Base-by-base conservation (phyloP, 2,113 vertebrate species). In the Ondatra zibethicus region DNA sequence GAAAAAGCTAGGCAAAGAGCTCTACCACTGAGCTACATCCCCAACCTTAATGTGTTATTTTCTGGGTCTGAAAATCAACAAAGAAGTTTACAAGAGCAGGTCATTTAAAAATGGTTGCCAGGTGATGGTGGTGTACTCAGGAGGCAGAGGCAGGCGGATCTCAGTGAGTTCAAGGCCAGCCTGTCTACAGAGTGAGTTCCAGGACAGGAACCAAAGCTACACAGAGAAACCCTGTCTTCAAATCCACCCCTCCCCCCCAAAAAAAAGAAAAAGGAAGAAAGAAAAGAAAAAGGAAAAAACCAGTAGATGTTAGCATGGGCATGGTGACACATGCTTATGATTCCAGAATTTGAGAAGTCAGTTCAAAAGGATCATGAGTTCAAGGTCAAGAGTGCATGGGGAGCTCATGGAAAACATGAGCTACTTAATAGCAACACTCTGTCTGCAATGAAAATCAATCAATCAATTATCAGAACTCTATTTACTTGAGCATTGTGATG, bases 231-330 rank as follows among this genome's bases (percentile, higher is more conserved):
- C 55, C 17, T 58, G 17, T 58, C 17, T 58, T 17, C 55, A 55
- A 55, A 55, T 19, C 2, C 55, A 55, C 12, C 2, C 55, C 55
- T 14, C 4, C 55, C 12, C 16, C 17, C 45, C 45, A 47, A 47
- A 47, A 5, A 17, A 47, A 58, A 58, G 55, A 19, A 52, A 52
- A 52, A 12, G 13, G 13, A 52, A 6, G 12, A 55, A 55, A 55
- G 6, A 58, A 5, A 7, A 1, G 7, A 21, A 16, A 21, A 58
- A 0, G 7, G 5, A 58, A 19, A 55, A 16, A 3, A 55, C 52
- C 52, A 55, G 58, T 6, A 63, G 31, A 36, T 47, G 31, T 14
- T 70, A n/a, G 6, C 45, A 68, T 70, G 21, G 31, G 0, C 45
- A 50, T 21, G 13, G 11, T 23, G 21, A 13, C 29, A 87, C n/a